Conservation (phyloP, 2,888 invertebrate species). For the Drosophila melanosoma region DNA sequence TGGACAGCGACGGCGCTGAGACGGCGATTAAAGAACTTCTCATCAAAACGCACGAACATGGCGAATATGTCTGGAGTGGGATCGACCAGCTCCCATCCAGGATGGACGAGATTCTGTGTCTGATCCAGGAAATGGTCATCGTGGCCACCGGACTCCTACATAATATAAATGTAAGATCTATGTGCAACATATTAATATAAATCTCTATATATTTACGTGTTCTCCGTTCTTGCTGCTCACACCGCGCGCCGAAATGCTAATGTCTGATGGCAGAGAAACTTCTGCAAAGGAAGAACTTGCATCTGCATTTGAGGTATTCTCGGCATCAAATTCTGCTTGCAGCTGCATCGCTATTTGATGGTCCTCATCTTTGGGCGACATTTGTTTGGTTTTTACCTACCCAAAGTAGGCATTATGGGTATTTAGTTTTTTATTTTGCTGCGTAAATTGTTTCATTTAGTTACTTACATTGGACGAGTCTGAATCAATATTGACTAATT, state of each 20-base stretch:
- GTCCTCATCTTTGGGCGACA: slow-evolving; percentile 59
- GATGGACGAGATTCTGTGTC: slow-evolving; percentile 84
- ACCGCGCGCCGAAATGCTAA: slow-evolving; percentile 18
- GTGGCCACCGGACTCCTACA: slow-evolving; percentile 1
- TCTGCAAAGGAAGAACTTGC: slow-evolving; percentile 16
- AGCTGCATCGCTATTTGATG: slow-evolving; percentile 71
- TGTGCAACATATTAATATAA: background rate
- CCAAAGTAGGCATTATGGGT: background rate
- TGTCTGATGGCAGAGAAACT: background rate
- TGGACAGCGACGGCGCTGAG: slow-evolving; percentile 92
- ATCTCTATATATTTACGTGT: background rate
- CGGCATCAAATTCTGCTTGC: slow-evolving; percentile 65
- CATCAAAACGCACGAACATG: slow-evolving; percentile 94
- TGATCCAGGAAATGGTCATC: slow-evolving; percentile 78
- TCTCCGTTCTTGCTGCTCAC: background rate
- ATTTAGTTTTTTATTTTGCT: background rate
- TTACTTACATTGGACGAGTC: slow-evolving; percentile 20
- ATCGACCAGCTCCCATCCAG: slow-evolving; percentile 91
- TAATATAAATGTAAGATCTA: background rate
- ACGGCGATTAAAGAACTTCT: slow-evolving; percentile 92
- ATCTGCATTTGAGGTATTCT: slow-evolving; percentile 26
- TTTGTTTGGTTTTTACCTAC: slow-evolving; percentile 4
- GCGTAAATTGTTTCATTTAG: no score
- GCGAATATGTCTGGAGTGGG: slow-evolving; percentile 96
- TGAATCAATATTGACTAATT: background rate